These are phyloP conservation scores for Erpobdella octoculata DNA, from an alignment of 2,888 invertebrate genomes.

Conservation along the genomic window DNA sequence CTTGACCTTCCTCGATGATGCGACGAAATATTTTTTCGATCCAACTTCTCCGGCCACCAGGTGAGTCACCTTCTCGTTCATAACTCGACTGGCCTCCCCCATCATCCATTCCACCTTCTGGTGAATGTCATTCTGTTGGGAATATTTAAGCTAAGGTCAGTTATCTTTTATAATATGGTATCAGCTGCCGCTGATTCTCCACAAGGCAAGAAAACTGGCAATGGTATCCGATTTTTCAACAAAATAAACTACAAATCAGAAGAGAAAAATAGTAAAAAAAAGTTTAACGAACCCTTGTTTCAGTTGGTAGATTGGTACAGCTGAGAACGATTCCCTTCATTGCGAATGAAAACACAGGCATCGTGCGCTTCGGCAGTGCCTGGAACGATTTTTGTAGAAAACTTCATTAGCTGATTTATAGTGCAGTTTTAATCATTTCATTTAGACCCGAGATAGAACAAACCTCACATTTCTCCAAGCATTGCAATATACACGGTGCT, in stretches of 20 bases:
- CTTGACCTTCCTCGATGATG: conserved; percentile 62
- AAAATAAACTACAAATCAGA: not conserved
- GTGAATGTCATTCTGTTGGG: conserved; percentile 31
- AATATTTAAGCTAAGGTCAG: not conserved
- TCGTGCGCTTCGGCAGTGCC: conserved; percentile 66
- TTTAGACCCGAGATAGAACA: conserved; percentile 22
- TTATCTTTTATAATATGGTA: no score
- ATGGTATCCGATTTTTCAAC: no score
- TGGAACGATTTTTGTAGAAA: conserved; percentile 40
- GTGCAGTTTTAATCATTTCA: no score
- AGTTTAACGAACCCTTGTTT: conserved; percentile 38
- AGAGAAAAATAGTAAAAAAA: not conserved
- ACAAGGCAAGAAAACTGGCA: no score
- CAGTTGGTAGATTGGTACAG: conserved; percentile 46
- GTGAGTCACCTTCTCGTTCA: conserved; percentile 63
- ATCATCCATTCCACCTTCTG: conserved; percentile 50
- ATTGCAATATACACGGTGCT: conserved; percentile 70
- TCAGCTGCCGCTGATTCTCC: no score
- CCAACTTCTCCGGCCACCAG: conserved; percentile 62
- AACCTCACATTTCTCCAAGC: conserved; percentile 61
- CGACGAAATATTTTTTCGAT: conserved; percentile 55
- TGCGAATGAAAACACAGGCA: conserved; percentile 72
- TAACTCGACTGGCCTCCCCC: conserved; percentile 48
- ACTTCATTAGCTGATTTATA: no score
- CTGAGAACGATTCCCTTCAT: conserved; percentile 58